Base-by-base conservation (phyloP, 1,140 invertebrate genomes). In the Helicoverpa zea region DNA sequence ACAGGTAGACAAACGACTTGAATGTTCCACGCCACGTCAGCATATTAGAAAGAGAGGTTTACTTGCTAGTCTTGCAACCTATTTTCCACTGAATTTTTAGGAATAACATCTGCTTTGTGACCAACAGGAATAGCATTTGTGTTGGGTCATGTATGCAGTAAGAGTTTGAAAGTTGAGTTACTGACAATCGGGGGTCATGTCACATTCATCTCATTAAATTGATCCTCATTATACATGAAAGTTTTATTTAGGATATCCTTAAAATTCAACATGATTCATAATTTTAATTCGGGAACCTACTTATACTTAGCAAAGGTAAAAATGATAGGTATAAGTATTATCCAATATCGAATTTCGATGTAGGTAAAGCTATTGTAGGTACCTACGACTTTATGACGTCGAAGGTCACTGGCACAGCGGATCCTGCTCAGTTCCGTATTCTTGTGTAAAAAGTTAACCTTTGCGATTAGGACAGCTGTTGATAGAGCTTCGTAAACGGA, bases 371-470 rank as follows among this genome's bases (percentile, higher is more conserved):
- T 54, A 77, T 63, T 77, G 59, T 16, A 23, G 23, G 23, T 23
- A 23, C 23, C 23, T 23, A 66, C 49, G 59, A 43, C 75, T 77
- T 52, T 77, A 77, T 77, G 61, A 9, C 23, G 10, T 10, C 23
- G 61, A 64, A 66, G 75, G 75, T 52, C 75, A 7, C 59, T 1
- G 47, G 74, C 2, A 14, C 30, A 58, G 23, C 18, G 4, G 47
- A 77, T 59, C 74, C 74, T 77, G 43, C 59, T 77, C 74, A 77
- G 52, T 77, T 61, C 61, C 61, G 23, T 52, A 13, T 66, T 35
- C 49, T 77, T 35, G 59, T 77, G 47, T 56, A 18, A 77, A 49
- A 52, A 43, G 23, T 30, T 77, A 49, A 51, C 61, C 29, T 77
- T 77, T 16, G 14, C 61, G 47, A 49, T 64, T 52, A 64, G 61